Evolutionary conservation across 2,797 vertebrate species (phyloP), one percentile per base, ranked within the genome.

Genomic region (Argyrosomus regius): DNA sequence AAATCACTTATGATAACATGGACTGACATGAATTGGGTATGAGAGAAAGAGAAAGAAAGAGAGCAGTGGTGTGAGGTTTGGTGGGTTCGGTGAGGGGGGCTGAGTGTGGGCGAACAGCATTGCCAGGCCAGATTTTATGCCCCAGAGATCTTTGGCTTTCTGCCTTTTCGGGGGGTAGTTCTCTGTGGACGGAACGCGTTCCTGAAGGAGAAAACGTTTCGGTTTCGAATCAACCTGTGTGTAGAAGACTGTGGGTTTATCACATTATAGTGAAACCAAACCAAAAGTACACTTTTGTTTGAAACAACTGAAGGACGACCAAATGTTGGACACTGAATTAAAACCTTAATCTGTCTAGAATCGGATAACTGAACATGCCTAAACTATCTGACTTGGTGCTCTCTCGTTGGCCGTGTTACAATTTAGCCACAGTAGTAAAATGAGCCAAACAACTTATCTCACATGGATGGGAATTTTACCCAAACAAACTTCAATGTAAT

Each of bases 1-100:
- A 92, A 94, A 94, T 93, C 86, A 90, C 90, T 95, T 95, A 90
- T 69, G 87, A 95, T 94, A 95, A 95, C 91, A 93, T 73, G 84
- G 82, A 88, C 85, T 89, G 91, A 94, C 90, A 86, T 84, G 74
- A 61, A 87, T 77, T 87, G 82, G 73, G 79, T 84, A 77, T 77
- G 78, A 77, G 78, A 79, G 76, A 54, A 59, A 78, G 82, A 72
- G 76, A 77, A 67, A 60, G 72, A 71, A 70, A 75, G 68, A 76
- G 71, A 76, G 71, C 56, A 50, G 86, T 11, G 81, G 82, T 82
- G 87, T 84, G 83, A 86, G 80, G 84, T 90, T 90, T 90, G 89
- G 75, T 78, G 83, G 83, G 66, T 85, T 88, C 77, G 79, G 83
- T 79, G 72, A 63, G 54, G 78, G 50, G 73, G 65, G n/a, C 3